Percentiles rank a stretch among this genome's conserved stretches.
Conservation (phyloP, 2,888 invertebrate species). For the Apomyelois bistriatella region DNA sequence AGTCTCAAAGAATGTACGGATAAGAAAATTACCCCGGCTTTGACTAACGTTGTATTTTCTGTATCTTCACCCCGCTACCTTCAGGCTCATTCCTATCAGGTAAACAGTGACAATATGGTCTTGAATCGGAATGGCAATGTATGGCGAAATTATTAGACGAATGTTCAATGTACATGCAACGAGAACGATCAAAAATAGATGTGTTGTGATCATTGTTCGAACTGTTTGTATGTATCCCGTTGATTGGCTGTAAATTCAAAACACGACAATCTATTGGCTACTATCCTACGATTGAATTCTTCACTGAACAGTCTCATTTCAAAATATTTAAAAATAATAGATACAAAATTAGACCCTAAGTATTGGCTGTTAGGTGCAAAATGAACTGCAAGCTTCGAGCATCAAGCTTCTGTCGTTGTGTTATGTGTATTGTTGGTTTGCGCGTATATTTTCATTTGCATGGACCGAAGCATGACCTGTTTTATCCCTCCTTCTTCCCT, state of each 20-base stretch:
- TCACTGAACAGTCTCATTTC: constrained; percentile 19
- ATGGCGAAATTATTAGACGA: constrained; percentile 75
- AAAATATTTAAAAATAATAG: constrained; percentile 33
- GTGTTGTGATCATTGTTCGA: constrained; percentile 63
- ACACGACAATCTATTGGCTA: constrained; percentile 37
- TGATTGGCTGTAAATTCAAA: constrained; percentile 63
- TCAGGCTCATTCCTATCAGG: constrained; percentile 93
- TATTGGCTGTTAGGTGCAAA: constrained; percentile 58
- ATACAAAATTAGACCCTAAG: constrained; percentile 55
- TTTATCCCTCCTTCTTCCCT: constrained; percentile 53
- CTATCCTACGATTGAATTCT: constrained; percentile 20
- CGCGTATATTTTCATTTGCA: constrained; percentile 76
- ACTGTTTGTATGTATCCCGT: constrained; percentile 46
- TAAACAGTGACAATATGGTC: constrained; percentile 81
- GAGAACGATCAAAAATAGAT: constrained; percentile 50
- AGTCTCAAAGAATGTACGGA: constrained; percentile 33
- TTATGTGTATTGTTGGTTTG: constrained; percentile 70
- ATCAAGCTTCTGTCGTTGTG: constrained; percentile 72
- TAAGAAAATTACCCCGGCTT: constrained; percentile 44
- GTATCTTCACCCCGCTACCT: constrained; percentile 83
- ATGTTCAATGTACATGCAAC: constrained; percentile 63
- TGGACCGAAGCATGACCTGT: constrained; percentile 71
- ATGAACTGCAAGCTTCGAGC: constrained; percentile 59
- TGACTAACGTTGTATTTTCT: constrained; percentile 80
- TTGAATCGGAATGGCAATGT: constrained; percentile 76